Percentiles rank a stretch among this genome's conserved stretches.
Conservation (phyloP, 1,140 invertebrate genomes). For the Thalassaphorura encarpata region DNA sequence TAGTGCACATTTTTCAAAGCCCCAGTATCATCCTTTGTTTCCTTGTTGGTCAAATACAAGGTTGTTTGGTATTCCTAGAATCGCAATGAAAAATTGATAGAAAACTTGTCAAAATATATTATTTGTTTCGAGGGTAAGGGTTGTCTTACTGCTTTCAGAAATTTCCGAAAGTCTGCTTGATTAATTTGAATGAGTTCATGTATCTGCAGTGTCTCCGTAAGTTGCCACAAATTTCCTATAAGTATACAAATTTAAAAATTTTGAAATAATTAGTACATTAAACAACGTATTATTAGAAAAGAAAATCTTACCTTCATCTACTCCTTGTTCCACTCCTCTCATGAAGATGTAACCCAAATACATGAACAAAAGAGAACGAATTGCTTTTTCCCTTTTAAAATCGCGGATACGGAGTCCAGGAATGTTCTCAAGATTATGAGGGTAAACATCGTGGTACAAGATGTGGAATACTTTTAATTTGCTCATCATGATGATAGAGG, state of each 20-base stretch:
- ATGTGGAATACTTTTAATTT: no score
- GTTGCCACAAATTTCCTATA: not conserved
- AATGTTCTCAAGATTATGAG: no score
- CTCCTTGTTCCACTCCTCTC: not conserved
- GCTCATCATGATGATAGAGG: no score
- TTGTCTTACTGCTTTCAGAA: constrained; percentile 3
- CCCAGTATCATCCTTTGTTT: not conserved
- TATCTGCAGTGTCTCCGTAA: not conserved
- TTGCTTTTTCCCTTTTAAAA: no score
- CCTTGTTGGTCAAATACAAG: not conserved
- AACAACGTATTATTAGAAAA: no score
- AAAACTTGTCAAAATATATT: not conserved
- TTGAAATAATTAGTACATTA: not conserved
- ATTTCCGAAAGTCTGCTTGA: not conserved
- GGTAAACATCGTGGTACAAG: no score
- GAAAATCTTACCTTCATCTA: not conserved
- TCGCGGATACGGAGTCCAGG: no score
- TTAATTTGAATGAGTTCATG: not conserved
- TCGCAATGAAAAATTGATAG: not conserved
- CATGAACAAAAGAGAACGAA: not conserved
- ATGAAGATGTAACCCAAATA: not conserved
- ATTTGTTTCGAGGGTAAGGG: no score
- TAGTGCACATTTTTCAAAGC: not conserved
- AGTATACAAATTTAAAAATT: not conserved
- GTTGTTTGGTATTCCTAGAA: constrained; percentile 1